These are phyloP conservation scores for Benitochromis conjunctus DNA, from an alignment of 2,113 vertebrate species.

Conservation along the genomic window DNA sequence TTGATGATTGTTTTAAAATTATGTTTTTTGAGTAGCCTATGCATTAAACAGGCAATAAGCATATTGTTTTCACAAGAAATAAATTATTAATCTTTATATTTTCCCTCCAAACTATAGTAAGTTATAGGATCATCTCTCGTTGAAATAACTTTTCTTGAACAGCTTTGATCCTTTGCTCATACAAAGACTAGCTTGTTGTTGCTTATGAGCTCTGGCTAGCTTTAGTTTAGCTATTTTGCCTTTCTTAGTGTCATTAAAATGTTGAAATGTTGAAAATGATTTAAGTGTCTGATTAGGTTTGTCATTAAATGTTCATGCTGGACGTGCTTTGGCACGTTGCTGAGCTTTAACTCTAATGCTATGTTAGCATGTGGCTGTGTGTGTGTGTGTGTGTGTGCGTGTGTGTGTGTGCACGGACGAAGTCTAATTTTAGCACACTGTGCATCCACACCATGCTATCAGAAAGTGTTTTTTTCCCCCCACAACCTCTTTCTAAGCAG, in stretches of 20 bases:
- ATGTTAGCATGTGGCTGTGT: neutral
- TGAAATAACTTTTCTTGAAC: neutral
- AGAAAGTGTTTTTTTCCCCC: neutral
- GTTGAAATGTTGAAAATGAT: neutral
- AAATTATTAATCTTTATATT: neutral
- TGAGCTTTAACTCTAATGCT: neutral
- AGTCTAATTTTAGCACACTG: neutral
- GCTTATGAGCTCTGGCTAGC: neutral
- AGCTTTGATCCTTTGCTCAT: neutral
- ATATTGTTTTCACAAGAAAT: neutral
- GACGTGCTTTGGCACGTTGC: neutral
- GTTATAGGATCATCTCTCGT: neutral
- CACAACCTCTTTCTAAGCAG: neutral
- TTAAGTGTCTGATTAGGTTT: neutral
- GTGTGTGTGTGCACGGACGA: neutral
- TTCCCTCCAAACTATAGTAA: neutral
- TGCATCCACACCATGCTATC: neutral
- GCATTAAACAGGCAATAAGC: neutral
- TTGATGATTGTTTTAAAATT: neutral
- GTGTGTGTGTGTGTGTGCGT: neutral
- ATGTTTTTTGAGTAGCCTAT: neutral
- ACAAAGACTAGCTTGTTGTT: neutral
- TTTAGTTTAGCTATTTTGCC: neutral
- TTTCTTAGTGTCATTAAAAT: neutral
- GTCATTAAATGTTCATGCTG: neutral